Evolutionary conservation across 2,113 vertebrate genomes (phyloP).

Genomic region (Gopherus flavomarginatus): DNA sequence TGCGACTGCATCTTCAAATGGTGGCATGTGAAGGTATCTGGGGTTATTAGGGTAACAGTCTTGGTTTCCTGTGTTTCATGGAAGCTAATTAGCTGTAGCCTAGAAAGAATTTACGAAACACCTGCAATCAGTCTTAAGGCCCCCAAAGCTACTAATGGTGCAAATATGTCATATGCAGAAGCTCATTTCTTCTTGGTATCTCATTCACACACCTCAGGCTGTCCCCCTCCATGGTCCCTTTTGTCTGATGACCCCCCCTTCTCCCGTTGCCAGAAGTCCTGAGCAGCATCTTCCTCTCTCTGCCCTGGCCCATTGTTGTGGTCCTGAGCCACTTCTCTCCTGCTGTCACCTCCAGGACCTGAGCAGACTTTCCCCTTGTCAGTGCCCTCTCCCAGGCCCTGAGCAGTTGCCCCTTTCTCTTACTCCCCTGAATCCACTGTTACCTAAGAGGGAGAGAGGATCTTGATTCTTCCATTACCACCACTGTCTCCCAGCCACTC

Average conservation of each 20-base stretch:
- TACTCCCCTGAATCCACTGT: neutral
- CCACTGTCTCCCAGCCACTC: neutral
- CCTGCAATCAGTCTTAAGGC: neutral
- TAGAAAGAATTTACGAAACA: constrained; percentile 3
- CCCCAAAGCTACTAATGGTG: neutral
- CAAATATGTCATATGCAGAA: neutral
- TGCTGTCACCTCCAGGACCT: neutral
- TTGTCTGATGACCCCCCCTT: neutral
- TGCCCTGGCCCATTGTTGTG: neutral
- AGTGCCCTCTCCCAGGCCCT: neutral
- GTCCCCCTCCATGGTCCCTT: neutral
- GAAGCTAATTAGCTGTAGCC: constrained; percentile 30
- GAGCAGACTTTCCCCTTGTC: neutral
- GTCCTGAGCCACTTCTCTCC: neutral
- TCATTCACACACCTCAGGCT: neutral
- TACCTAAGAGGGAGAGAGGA: neutral
- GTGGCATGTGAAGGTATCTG: constrained; percentile 1
- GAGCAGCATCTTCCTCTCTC: neutral
- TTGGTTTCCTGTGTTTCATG: constrained; percentile 40
- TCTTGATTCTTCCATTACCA: neutral
- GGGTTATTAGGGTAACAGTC: constrained; percentile 26
- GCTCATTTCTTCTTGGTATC: neutral
- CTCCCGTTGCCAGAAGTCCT: neutral
- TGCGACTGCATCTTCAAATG: constrained; percentile 29
- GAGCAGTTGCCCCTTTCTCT: neutral